Base-by-base conservation (phyloP, 2,888 invertebrate genomes). In the Drosophila recens region DNA sequence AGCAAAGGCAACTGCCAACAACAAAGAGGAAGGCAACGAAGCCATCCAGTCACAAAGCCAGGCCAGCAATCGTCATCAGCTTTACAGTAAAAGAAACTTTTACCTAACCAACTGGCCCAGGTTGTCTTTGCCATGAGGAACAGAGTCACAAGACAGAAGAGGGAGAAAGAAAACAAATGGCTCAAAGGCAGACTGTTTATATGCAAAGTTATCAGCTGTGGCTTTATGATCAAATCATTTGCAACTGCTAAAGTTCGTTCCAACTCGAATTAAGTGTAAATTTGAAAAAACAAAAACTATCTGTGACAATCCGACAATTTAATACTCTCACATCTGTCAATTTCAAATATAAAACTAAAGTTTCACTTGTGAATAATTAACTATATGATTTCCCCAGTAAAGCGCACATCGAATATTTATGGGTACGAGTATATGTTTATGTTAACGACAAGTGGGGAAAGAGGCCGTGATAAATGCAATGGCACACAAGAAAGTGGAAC, bases 321-420 rank as follows among this genome's bases (percentile, higher is more conserved):
- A 43, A 33, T 52, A 38, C 51, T 23, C 51, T 52, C 34, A 34
- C 57, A 57, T 72, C 53, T 62, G 48, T 57, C 54, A 70, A 51
- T 58, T 42, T 4, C 27, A n/a, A 45, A 56, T 34, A 33, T 27
- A 11, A 20, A 15, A 10, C 23, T 2, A 36, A 20, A 34, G 11
- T 68, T 80, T 64, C 52, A 51, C 49, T 58, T 53, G 46, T 69
- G 69, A 70, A 74, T 79, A 74, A 82, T 83, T 81, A 79, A 79
- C 65, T 70, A 67, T 57, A 58, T 58, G 62, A 75, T 81, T 75
- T 59, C 49, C 49, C 70, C 58, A 36, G 15, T 9, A 15, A 15
- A 46, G 33, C 43, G 2, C 23, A 45, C 23, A 45, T 23, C 45
- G 45, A n/a, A 27, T 27, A 38, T 38, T 38, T 38, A 23, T 15